phyloP scores from a whole-genome alignment of 2,888 invertebrate genomes.

The Pammene fasciana region DNA sequence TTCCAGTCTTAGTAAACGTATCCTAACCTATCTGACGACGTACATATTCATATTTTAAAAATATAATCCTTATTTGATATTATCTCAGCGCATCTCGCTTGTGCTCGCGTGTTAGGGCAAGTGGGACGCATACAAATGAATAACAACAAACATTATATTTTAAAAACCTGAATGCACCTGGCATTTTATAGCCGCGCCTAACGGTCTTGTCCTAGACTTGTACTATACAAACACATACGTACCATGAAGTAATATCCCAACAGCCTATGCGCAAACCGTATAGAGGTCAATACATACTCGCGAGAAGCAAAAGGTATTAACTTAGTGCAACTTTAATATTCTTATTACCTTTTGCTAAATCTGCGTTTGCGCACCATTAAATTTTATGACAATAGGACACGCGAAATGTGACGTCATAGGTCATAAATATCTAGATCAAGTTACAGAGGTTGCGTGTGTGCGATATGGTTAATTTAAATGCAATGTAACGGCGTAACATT shows the following conservation, averaged over 20 bases:
- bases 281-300: conserved; percentile 22
- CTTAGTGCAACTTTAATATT: neutral
- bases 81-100: too few species aligned
- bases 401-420: conserved; percentile 35
- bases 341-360: neutral
- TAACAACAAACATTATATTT: too few species aligned
- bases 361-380: conserved; percentile 26
- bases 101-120: too few species aligned
- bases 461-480: conserved; percentile 2
- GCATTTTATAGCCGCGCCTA: conserved; percentile 24
- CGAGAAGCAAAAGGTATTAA: conserved; percentile 1
- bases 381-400: conserved; percentile 29
- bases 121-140: too few species aligned
- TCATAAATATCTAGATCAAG: conserved; percentile 37
- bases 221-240: conserved; percentile 8
- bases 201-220: conserved; percentile 26
- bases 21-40: too few species aligned
- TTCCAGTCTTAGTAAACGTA: too few species aligned
- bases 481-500: neutral
- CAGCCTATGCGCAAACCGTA: conserved; percentile 29
- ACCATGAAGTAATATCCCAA: conserved; percentile 31
- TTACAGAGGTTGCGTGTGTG: conserved; percentile 29
- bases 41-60: too few species aligned
- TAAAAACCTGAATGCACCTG: too few species aligned
- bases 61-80: too few species aligned